Evolutionary conservation across 1,140 invertebrate species (phyloP), one percentile per base, ranked within the genome.

Genomic region (Hydropsyche tenuis): DNA sequence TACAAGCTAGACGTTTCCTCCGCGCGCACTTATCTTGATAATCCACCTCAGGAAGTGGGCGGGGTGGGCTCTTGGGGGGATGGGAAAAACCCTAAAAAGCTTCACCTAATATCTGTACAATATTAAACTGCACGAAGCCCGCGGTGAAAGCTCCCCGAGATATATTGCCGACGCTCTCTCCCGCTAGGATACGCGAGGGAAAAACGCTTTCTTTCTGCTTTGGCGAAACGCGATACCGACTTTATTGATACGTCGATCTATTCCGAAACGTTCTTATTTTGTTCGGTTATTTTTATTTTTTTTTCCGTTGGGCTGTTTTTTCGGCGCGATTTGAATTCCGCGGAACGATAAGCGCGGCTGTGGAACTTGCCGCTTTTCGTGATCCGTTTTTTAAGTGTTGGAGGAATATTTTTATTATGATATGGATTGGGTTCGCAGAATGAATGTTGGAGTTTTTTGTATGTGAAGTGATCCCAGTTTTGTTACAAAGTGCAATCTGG

Each of bases 61-160:
- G 11, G 48, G 45, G 3, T 1, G 18, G 16, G 22, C 51, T n/a
- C 7, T n/a, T 4, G 45, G 45, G 48, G 16, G 48, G 16, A 18
- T 18, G 48, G 56, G 56, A 60, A 60, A 60, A 60, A 60, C 56
- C 56, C 23, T 60, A 60, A 60, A 60, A 60, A 60, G 56, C 56
- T 23, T 60, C 56, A 60, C 56, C 56, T 60, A 60, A 60, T 60
- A 60, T 60, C 56, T 60, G 56, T 60, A 60, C 56, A 60, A 60
- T 60, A 60, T 60, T 60, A 60, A 60, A 60, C 56, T 60, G 56
- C 56, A 60, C 56, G 51, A 53, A 53, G 51, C 51, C 22, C 51
- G 51, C 51, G 23, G 56, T 60, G 56, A 60, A 60, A 60, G 56
- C 56, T 23, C 56, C 56, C 18, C 11, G 23, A 60, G 56, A 60